phyloP scores from a whole-genome alignment of 1,140 invertebrate genomes.

The Drosophila prosaltans region DNA sequence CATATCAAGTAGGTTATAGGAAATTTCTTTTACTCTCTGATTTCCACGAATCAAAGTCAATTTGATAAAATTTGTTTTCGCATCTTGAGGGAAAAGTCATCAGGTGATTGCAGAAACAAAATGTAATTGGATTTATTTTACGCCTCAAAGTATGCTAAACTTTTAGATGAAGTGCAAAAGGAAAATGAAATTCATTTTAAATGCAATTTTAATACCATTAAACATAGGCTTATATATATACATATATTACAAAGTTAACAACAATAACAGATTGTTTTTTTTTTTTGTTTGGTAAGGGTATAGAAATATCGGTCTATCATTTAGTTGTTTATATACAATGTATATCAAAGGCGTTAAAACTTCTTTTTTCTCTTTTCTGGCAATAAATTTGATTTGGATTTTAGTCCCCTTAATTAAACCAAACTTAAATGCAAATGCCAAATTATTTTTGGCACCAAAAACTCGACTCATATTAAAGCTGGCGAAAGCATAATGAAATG shows the following conservation, averaged over 20 bases:
- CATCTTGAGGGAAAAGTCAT: not conserved
- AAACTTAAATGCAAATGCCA: constrained; percentile 3
- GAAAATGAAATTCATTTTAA: not conserved
- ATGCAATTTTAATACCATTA: not conserved
- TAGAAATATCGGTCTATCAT: too few relatives aligned
- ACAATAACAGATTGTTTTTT: too few relatives aligned
- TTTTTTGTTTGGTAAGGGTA: too few relatives aligned
- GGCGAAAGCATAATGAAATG: constrained; percentile 1
- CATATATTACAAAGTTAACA: too few relatives aligned
- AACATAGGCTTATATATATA: not conserved
- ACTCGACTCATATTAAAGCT: not conserved
- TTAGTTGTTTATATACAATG: too few relatives aligned
- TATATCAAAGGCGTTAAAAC: too few relatives aligned
- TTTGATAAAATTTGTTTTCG: constrained; percentile 1
- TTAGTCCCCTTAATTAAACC: not conserved
- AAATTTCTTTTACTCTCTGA: constrained; percentile 7
- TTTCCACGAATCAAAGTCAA: constrained; percentile 9
- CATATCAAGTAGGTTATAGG: constrained; percentile 24
- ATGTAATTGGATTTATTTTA: constrained; percentile 2
- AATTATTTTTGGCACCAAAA: not conserved
- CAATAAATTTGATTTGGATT: not conserved
- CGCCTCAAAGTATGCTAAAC: constrained; percentile 6
- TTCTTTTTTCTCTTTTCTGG: not conserved
- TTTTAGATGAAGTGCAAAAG: not conserved
- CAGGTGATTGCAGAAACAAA: not conserved